Base-by-base conservation (phyloP, 2,888 invertebrate genomes). In the Hecatera dysodea region DNA sequence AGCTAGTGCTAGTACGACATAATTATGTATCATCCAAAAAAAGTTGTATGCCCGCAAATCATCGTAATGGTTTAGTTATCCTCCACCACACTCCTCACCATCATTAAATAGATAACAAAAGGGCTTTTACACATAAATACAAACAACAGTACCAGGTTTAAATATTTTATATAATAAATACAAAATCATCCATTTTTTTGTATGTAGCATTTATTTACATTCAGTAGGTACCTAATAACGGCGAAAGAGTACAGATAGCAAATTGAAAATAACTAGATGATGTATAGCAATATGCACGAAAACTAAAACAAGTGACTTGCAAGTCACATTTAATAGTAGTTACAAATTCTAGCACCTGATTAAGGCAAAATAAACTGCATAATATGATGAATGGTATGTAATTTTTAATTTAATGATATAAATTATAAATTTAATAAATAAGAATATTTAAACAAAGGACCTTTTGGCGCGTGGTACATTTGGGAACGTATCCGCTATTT, bases 361-460 rank as follows among this genome's bases (percentile, higher is more conserved):
- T 44, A 77, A 65, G 33, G 33, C 71, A 56, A 50, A 78, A 57
- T 72, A 78, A 63, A 63, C 19, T 12, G 1, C 17, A 44, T 56
- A 57, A 1, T 69, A 29, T 29, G 36, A 24, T 48, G 11, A 46
- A 50, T 33, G 22, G 24, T 55, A 67, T 44, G 24, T 67, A 55
- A 4, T 39, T 57, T 39, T 50, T 48, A 69, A 72, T 50, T 19
- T n/a, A 56, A 42, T 27, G 15, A 73, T 75, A 73, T 73, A 66
- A 71, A 59, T 55, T 68, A n/a, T n/a, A 59, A 39, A 66, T 55
- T 42, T 1, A 60, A 79, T 75, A 82, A 79, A 80, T 82, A 80
- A 70, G 57, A 9, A 44, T 19, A 19, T 44, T 9, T 19, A 15
- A 12, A 0, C 19, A 17, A 44, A 19, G 15, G 19, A 44, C 19